A percentile compares a stretch with the other conserved stretches of the same genome.
Evolutionary conservation across 2,888 invertebrate species (phyloP).

Genomic region (Lepidochrysops patricia): DNA sequence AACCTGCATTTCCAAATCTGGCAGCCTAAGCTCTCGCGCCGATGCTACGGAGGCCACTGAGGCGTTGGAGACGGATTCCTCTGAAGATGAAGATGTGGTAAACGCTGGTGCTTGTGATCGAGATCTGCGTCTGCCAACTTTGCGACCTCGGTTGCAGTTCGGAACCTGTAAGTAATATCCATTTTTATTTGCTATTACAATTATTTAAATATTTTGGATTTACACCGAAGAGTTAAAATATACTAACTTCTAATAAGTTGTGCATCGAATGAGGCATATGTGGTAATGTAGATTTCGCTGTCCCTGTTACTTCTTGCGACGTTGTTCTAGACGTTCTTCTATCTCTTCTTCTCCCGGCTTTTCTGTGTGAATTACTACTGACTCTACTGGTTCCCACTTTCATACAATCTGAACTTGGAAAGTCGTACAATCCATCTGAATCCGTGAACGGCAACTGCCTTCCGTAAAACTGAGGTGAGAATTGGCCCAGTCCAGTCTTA

Average conservation of each 20-base stretch:
- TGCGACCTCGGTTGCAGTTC: constrained; percentile 51
- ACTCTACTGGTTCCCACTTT: constrained; percentile 70
- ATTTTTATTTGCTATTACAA: too few relatives aligned
- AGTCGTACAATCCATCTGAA: constrained; percentile 86
- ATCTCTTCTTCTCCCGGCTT: constrained; percentile 76
- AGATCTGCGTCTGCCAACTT: constrained; percentile 53
- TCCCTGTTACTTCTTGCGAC: constrained; percentile 59
- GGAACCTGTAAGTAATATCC: constrained; percentile 41
- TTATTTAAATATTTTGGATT: too few relatives aligned
- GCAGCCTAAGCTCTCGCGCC: constrained; percentile 52
- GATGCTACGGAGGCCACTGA: constrained; percentile 63
- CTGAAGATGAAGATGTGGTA: constrained; percentile 54
- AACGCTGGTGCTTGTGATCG: constrained; percentile 62
- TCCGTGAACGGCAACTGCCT: constrained; percentile 82
- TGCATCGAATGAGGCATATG: constrained; percentile 71
- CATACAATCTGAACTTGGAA: constrained; percentile 82
- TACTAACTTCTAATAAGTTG: constrained; percentile 75
- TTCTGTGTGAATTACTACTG: constrained; percentile 70
- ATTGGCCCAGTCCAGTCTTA: constrained; percentile 78
- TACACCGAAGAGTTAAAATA: not conserved
- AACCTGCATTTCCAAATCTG: constrained; percentile 64
- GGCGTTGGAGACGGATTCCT: constrained; percentile 60
- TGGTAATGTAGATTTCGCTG: constrained; percentile 71
- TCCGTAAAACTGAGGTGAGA: constrained; percentile 83
- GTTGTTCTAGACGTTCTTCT: constrained; percentile 73